Conservation (phyloP, 2,888 invertebrate species). For the Brachycybe producta region DNA sequence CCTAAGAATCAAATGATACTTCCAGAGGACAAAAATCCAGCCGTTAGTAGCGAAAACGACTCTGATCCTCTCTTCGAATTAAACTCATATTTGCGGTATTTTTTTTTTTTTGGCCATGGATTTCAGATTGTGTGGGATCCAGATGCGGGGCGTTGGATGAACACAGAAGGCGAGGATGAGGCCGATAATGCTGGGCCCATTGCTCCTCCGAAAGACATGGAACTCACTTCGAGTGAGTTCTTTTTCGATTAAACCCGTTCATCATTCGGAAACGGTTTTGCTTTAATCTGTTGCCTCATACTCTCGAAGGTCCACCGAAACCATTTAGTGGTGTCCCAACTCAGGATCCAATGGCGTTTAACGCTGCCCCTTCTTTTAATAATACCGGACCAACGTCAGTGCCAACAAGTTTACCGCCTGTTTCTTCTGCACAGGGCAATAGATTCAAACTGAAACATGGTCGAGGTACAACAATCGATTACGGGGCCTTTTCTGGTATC, state of each 20-base stretch:
- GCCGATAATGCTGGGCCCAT: slow-evolving; percentile 42
- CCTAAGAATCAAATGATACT: slow-evolving; percentile 90
- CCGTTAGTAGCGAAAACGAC: slow-evolving; percentile 46
- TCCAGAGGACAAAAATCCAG: slow-evolving; percentile 85
- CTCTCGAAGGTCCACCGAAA: neutral
- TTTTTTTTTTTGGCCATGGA: neutral
- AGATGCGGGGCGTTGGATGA: slow-evolving; percentile 71
- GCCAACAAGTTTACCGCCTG: slow-evolving; percentile 6
- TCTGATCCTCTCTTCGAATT: neutral
- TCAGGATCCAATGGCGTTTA: neutral
- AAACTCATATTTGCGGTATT: too few relatives aligned
- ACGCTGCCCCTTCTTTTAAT: too few relatives aligned
- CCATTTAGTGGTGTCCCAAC: neutral
- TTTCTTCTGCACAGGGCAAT: slow-evolving; percentile 23
- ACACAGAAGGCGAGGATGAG: slow-evolving; percentile 58
- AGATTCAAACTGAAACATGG: slow-evolving; percentile 18
- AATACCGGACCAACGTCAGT: too few relatives aligned
- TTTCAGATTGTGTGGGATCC: slow-evolving; percentile 86
- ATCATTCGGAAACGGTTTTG: too few relatives aligned
- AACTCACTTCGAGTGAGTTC: slow-evolving; percentile 27
- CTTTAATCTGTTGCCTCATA: too few relatives aligned
- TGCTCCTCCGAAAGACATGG: slow-evolving; percentile 57
- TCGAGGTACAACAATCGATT: neutral
- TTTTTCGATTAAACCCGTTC: slow-evolving; percentile 3
- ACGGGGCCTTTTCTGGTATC: neutral